Conservation (phyloP, 2,113 vertebrate genomes). For the Sorex fumeus region DNA sequence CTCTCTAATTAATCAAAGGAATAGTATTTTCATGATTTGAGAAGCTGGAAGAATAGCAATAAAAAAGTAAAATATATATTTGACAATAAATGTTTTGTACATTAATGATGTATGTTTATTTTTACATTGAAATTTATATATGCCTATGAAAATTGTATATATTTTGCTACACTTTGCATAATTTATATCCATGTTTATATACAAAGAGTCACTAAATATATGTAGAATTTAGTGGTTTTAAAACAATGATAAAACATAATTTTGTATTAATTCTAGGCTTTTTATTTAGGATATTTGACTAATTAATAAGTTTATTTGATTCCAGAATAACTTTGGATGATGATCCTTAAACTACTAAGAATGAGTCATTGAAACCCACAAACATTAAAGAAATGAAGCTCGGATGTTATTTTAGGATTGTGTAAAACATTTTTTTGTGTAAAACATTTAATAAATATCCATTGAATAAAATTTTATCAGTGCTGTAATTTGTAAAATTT, state of each 20-base stretch:
- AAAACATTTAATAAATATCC: not conserved
- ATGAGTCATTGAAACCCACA: not conserved
- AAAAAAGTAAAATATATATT: not conserved
- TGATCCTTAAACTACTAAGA: not conserved
- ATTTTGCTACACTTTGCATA: not conserved
- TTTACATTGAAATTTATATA: slow-evolving; percentile 13
- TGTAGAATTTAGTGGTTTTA: not conserved
- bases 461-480: not conserved
- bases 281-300: slow-evolving; percentile 10
- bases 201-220: not conserved
- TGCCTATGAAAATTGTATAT: not conserved
- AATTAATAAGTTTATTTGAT: not conserved
- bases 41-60: not conserved
- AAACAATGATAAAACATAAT: not conserved
- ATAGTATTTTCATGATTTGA: not conserved
- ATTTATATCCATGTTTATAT: not conserved
- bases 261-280: not conserved
- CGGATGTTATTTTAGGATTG: not conserved
- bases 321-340: not conserved
- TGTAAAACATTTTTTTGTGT: not conserved
- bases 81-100: not conserved
- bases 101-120: not conserved
- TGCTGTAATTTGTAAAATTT: not conserved
- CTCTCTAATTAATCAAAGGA: slow-evolving; percentile 2
- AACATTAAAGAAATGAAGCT: not conserved